A percentile compares a stretch with the other conserved stretches of the same genome.
Conservation (phyloP, 2,797 vertebrate species). For the Chanos chanos region DNA sequence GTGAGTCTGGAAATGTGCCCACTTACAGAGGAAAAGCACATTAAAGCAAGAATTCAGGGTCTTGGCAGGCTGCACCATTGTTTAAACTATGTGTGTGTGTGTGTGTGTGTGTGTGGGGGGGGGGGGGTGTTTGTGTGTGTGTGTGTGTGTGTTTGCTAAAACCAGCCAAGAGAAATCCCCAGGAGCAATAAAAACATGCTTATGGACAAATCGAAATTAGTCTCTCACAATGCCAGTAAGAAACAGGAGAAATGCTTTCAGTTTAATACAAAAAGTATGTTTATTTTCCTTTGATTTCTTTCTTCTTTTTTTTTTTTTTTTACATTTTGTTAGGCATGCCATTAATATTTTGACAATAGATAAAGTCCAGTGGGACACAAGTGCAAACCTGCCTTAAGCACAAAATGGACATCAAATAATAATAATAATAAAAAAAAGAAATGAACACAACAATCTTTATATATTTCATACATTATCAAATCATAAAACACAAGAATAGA, state of each 20-base stretch:
- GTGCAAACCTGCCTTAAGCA: constrained; percentile 72
- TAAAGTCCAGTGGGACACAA: constrained; percentile 61
- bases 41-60: constrained; percentile 60
- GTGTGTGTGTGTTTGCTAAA: not conserved
- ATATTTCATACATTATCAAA: constrained; percentile 42
- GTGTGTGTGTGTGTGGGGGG: constrained; percentile 4
- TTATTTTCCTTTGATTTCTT: constrained; percentile 62
- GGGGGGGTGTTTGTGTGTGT: not conserved
- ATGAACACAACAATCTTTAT: constrained; percentile 48
- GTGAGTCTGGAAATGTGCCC: constrained; percentile 38
- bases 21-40: constrained; percentile 56
- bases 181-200: constrained; percentile 12
- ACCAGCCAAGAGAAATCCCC: constrained; percentile 43
- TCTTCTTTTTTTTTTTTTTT: constrained; percentile 62
- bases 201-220: constrained; percentile 2
- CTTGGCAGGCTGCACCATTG: constrained; percentile 50
- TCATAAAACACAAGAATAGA: constrained; percentile 46
- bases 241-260: not conserved
- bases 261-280: constrained; percentile 61
- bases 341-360: constrained; percentile 63
- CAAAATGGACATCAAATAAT: constrained; percentile 11
- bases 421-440: constrained; percentile 35
- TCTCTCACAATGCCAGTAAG: constrained; percentile 8
- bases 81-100: constrained; percentile 48
- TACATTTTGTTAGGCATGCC: constrained; percentile 66